Percentiles rank a stretch among this genome's conserved stretches.
Evolutionary conservation across 2,797 vertebrate genomes (phyloP).

Genomic region (Toxotes lorentzi): DNA sequence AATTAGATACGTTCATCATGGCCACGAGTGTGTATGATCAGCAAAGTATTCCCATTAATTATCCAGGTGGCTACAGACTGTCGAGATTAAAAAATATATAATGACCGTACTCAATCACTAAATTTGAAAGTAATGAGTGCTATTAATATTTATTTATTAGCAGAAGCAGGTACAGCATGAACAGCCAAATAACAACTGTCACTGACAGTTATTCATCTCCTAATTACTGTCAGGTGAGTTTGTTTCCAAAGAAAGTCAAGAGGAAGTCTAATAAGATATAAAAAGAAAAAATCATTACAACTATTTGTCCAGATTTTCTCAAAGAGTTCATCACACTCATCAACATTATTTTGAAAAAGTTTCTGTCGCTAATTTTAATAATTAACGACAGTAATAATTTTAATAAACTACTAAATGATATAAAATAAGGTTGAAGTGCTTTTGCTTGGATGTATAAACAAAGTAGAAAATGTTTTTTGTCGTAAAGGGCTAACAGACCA

Average conservation of each 20-base stretch:
- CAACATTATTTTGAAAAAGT: too few relatives aligned
- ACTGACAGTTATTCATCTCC: background rate
- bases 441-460: background rate
- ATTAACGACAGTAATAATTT: too few relatives aligned
- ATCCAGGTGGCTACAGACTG: slow-evolving; percentile 18
- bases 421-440: background rate
- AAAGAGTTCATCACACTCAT: too few relatives aligned
- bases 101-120: slow-evolving; percentile 53
- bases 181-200: slow-evolving; percentile 8
- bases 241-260: background rate
- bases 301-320: background rate
- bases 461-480: background rate
- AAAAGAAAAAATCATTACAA: background rate
- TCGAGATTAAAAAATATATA: slow-evolving; percentile 51
- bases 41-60: slow-evolving; percentile 47
- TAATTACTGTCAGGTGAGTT: slow-evolving; percentile 2
- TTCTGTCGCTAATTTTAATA: too few relatives aligned
- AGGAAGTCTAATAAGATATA: background rate
- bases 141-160: slow-evolving; percentile 59
- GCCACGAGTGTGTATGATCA: background rate
- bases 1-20: slow-evolving; percentile 15
- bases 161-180: slow-evolving; percentile 8
- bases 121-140: slow-evolving; percentile 62
- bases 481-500: background rate
- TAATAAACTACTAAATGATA: too few relatives aligned